These are phyloP conservation scores for Pasiphila rectangulata DNA, from an alignment of 2,888 invertebrate genomes.

Conservation along the genomic window DNA sequence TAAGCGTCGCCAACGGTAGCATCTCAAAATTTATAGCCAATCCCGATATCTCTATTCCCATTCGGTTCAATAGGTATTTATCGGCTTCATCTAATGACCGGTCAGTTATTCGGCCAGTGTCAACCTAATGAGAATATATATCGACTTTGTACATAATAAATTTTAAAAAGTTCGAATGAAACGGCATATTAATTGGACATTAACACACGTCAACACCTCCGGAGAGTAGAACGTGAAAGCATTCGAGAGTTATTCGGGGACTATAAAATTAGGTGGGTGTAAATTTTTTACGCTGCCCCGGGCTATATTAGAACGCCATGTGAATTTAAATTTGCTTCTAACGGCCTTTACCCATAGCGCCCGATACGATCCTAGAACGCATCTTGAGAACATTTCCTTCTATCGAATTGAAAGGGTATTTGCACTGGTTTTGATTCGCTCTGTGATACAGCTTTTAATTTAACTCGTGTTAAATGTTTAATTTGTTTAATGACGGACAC, in stretches of 20 bases:
- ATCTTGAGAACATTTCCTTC: too few relatives aligned
- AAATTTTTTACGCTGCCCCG: conserved; percentile 49
- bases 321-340: conserved; percentile 49
- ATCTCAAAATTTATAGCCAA: conserved; percentile 22
- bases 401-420: too few relatives aligned
- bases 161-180: conserved; percentile 65
- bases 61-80: conserved; percentile 59
- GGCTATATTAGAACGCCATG: conserved; percentile 47
- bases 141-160: conserved; percentile 67
- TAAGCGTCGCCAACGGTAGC: conserved; percentile 17
- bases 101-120: conserved; percentile 69
- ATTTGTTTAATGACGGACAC: too few relatives aligned
- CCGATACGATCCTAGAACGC: too few relatives aligned
- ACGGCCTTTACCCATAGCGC: too few relatives aligned
- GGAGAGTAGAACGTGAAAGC: conserved; percentile 45
- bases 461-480: too few relatives aligned
- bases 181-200: conserved; percentile 78
- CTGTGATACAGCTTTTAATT: too few relatives aligned
- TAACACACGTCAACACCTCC: conserved; percentile 68
- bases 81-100: conserved; percentile 70
- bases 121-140: conserved; percentile 78
- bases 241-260: conserved; percentile 46
- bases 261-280: conserved; percentile 61
- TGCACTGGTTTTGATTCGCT: too few relatives aligned
- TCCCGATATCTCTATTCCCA: conserved; percentile 40